Percentiles rank a stretch among this genome's conserved stretches.
These are phyloP conservation scores for Dolichotis patagonum DNA, from an alignment of 2,113 vertebrate species.

Conservation along the genomic window DNA sequence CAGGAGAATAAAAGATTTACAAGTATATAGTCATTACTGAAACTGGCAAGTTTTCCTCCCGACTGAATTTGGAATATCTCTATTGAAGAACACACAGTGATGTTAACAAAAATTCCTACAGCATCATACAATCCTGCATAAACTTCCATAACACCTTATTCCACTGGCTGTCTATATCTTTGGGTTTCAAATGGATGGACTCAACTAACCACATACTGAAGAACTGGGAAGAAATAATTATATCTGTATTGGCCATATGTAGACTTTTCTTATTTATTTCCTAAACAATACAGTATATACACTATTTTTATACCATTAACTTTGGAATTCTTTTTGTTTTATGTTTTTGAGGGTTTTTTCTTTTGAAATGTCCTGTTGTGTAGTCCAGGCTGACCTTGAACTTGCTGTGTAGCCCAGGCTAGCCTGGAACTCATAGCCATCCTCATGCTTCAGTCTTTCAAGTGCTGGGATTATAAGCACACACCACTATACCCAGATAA, in stretches of 20 bases:
- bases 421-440: neutral
- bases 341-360: neutral
- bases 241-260: neutral
- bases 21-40: neutral
- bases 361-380: neutral
- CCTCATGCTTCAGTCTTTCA: neutral
- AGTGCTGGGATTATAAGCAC: neutral
- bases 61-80: neutral
- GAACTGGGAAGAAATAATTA: neutral
- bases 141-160: neutral
- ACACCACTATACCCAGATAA: neutral
- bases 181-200: neutral
- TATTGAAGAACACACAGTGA: neutral
- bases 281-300: neutral
- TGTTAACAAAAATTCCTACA: neutral
- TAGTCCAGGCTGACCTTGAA: neutral
- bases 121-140: neutral
- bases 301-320: neutral
- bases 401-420: neutral
- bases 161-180: neutral
- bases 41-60: neutral
- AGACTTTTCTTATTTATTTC: neutral
- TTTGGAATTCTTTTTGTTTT: neutral
- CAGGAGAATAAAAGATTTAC: neutral
- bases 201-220: neutral